A percentile compares a stretch with the other conserved stretches of the same genome.
Evolutionary conservation across 2,888 invertebrate species (phyloP).

Genomic region (Dexiosoma caninum): DNA sequence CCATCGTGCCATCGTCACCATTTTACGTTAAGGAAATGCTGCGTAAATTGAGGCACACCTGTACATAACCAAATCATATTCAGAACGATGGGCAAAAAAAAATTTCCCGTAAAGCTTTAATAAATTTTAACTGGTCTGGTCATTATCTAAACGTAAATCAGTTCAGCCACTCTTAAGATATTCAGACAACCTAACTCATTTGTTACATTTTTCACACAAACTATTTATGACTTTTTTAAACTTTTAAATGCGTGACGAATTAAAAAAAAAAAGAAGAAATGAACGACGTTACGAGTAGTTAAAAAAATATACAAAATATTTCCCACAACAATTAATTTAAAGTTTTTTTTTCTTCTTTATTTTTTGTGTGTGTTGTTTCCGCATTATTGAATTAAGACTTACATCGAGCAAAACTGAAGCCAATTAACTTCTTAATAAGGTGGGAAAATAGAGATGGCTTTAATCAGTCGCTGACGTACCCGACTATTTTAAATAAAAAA

Average conservation of each 20-base stretch:
- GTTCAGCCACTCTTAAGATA: no score
- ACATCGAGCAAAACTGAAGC: no score
- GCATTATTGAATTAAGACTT: slow-evolving; percentile 28
- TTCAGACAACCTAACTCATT: no score
- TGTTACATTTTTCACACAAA: no score
- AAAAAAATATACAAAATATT: background rate
- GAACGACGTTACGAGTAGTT: background rate
- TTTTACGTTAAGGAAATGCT: no score
- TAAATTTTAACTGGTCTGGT: no score
- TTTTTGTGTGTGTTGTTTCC: slow-evolving; percentile 22
- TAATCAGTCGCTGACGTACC: background rate
- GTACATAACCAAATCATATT: no score
- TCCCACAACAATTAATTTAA: slow-evolving; percentile 50
- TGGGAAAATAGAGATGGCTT: slow-evolving; percentile 25
- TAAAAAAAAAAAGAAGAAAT: background rate
- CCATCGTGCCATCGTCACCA: no score
- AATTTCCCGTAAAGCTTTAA: no score
- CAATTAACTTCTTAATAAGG: slow-evolving; percentile 50
- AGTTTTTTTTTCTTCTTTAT: background rate
- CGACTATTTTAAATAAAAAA: background rate
- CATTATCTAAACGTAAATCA: no score
- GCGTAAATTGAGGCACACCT: no score
- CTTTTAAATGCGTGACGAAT: background rate
- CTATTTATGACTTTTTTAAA: background rate
- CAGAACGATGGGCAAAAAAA: no score